These are phyloP conservation scores for Patella caerulea DNA, from an alignment of 2,888 invertebrate species.

Conservation along the genomic window DNA sequence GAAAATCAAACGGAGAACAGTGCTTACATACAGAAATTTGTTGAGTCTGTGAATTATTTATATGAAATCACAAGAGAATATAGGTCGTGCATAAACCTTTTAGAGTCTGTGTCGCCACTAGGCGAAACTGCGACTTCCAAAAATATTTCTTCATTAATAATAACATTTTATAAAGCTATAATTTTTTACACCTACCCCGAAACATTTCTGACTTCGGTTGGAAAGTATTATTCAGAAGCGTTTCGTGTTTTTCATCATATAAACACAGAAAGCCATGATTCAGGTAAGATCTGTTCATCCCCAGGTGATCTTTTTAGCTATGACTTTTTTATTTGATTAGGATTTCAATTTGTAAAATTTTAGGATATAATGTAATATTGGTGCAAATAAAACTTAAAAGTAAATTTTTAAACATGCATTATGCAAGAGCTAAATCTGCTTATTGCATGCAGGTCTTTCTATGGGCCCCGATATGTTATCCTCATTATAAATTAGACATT, in stretches of 20 bases:
- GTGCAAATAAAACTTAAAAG: no score
- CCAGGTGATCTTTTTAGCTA: no score
- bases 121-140: conserved; percentile 36
- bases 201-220: conserved; percentile 55
- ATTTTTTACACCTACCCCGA: conserved; percentile 56
- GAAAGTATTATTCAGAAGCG: conserved; percentile 62
- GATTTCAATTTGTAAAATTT: no score
- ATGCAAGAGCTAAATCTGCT: no score
- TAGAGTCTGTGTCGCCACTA: conserved; percentile 34
- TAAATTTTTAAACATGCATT: no score
- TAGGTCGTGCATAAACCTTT: conserved; percentile 43
- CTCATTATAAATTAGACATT: no score
- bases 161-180: conserved; percentile 54
- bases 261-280: conserved; percentile 27
- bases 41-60: conserved; percentile 51
- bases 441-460: no score
- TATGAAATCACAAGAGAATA: conserved; percentile 51
- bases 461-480: no score
- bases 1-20: conserved; percentile 16
- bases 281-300: conserved; percentile 3
- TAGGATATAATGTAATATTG: no score
- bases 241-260: conserved; percentile 62
- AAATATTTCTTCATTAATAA: conserved; percentile 41
- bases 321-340: no score
- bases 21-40: conserved; percentile 26